Base-by-base conservation (phyloP, 2,888 invertebrate species). In the Horisme vitalbata region DNA sequence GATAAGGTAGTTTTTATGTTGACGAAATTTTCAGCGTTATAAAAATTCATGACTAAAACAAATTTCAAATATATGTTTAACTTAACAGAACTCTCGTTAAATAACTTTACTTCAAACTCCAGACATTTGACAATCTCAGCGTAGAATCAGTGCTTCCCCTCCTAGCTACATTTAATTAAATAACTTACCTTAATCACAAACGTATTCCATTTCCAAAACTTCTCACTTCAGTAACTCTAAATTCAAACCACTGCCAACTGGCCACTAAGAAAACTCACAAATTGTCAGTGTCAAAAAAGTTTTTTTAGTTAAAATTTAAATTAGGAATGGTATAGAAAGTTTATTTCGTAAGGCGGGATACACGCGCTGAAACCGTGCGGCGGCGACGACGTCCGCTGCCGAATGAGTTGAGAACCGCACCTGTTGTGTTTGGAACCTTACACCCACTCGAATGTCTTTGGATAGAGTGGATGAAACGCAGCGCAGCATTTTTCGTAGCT, bases 401-500 rank as follows among this genome's bases (percentile, higher is more conserved):
- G 77, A 80, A 79, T 82, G 79, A 39, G 26, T 41, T 18, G 39
- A 28, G 43, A 21, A 6, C 34, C 37, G 43, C 84, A 84, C 84
- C 85, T 84, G 84, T 83, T 83, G 83, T 78, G 48, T 75, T 63
- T 60, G 31, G 61, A 60, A 63, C 65, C 57, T 60, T 45, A 59
- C 45, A 47, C 44, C 33, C 39, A 55, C 52, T 41, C 33, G 34
- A 32, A 48, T 18, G 13, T 14, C 18, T 4, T 4, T 15, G 18
- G 5, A 5, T 18, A 3, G 15, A 18, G n/a, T n/a, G n/a, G n/a
- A n/a, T n/a, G n/a, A n/a, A n/a, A n/a, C n/a, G n/a, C n/a, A n/a
- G n/a, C n/a, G n/a, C n/a, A n/a, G n/a, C n/a, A n/a, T n/a, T n/a
- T n/a, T n/a, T n/a, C n/a, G n/a, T n/a, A n/a, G n/a, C n/a, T n/a